Percentiles rank a stretch among this genome's conserved stretches.
phyloP scores from a whole-genome alignment of 30 jellyfish, hydroid and myxozoan genomes.

The Rhopilema esculentum region DNA sequence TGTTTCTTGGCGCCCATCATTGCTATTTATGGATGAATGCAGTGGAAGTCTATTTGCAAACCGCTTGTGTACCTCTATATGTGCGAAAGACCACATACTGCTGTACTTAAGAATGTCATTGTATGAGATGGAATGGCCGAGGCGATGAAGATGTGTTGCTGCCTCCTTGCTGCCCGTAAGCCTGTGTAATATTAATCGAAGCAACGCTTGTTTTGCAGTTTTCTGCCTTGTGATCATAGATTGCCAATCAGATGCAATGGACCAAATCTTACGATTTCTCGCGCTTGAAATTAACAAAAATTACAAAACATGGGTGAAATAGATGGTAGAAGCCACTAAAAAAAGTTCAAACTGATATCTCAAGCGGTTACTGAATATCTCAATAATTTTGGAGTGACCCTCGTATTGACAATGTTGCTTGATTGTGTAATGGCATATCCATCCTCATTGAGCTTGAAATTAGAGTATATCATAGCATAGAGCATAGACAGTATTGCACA shows the following conservation, averaged over 20 bases:
- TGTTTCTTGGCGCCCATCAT: conserved; percentile 66
- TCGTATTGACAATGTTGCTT: conserved; percentile 1
- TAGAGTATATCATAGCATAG: background rate
- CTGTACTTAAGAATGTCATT: conserved; percentile 28
- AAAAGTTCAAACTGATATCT: too few species aligned
- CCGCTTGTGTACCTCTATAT: background rate
- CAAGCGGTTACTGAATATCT: too few species aligned
- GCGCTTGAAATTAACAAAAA: too few species aligned
- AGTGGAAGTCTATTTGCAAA: conserved; percentile 9
- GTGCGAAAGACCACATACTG: conserved; percentile 5
- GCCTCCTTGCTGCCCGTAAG: conserved; percentile 61
- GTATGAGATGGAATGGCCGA: conserved; percentile 50
- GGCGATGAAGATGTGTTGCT: conserved; percentile 34
- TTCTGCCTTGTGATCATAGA: conserved; percentile 7
- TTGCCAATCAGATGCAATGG: conserved; percentile 21
- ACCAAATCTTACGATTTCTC: too few species aligned
- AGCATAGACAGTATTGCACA: too few species aligned
- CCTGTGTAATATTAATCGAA: conserved; percentile 23
- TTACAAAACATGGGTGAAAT: too few species aligned
- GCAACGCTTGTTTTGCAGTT: conserved; percentile 23
- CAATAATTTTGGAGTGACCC: too few species aligned
- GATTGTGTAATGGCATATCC: conserved; percentile 24
- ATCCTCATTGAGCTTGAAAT: background rate
- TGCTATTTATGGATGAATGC: conserved; percentile 45
- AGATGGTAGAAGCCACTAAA: too few species aligned